Evolutionary conservation across 2,113 vertebrate genomes (phyloP), one percentile per base, ranked within the genome.

Genomic region (Hypanus sabinus): DNA sequence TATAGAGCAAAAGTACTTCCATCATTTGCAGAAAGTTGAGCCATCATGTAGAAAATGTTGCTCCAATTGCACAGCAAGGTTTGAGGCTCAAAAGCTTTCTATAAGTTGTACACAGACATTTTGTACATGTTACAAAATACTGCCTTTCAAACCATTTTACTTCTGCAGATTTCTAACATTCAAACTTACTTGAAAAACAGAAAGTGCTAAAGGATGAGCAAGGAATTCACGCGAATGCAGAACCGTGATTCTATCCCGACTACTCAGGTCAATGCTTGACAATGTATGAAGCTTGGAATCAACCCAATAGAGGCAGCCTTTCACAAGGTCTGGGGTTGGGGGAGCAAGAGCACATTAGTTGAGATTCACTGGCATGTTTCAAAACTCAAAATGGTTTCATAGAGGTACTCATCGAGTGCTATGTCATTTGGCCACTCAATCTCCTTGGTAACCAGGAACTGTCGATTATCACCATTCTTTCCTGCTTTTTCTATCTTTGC

Each of bases 311-410:
- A 94, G 62, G 10, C 65, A 62, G 20, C 94, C 36, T 30, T 85
- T 90, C 55, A 76, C 94, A 6, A 94, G 87, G n/a, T 94, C 94
- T 94, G 55, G n/a, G 9, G n/a, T 10, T 16, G 16, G 20, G 79
- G 20, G 36, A 38, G 33, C 79, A 81, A 24, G 71, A 81, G n/a
- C n/a, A 36, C 79, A 38, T 81, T 33, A 33, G 18, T 70, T 70
- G 10, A 18, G 57, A 11, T 46, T 71, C 5, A 75, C 18, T 65
- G 27, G 4, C 11, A 38, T 46, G 16, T 7, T 46, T 68, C 22
- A 36, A 27, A 94, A 36, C 46, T 46, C 94, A 95, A 79, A 94
- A 95, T 94, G 95, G 30, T 33, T 27, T 36, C 33, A 76, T 75
- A 33, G n/a, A 10, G 46, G 7, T n/a, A 57, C 60, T 38, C 11